Conservation (phyloP, 1,140 invertebrate species). For the Caenorhabditis brenneri region DNA sequence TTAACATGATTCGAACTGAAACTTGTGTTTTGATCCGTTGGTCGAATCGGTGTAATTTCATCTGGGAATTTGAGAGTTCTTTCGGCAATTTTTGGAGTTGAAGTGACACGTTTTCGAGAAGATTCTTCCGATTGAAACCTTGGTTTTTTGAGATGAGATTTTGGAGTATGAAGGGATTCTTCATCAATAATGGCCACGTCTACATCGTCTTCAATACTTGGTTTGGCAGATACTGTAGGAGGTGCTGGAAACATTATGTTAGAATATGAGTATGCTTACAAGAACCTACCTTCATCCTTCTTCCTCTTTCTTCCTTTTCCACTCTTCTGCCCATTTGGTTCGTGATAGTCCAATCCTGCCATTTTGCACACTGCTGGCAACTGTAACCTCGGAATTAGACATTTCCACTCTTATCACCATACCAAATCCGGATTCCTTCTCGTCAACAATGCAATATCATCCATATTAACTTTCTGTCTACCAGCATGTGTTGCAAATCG, state of each 20-base stretch:
- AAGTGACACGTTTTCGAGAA: background rate
- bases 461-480: background rate
- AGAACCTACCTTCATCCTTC: background rate
- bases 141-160: background rate
- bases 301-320: conserved; percentile 7
- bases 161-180: background rate
- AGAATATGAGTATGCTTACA: background rate
- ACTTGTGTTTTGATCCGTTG: background rate
- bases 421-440: conserved; percentile 44
- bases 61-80: background rate
- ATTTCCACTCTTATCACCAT: background rate
- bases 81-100: conserved; percentile 1
- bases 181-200: background rate
- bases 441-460: conserved; percentile 36
- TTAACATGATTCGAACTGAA: background rate
- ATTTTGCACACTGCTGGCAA: background rate
- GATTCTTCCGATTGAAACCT: background rate
- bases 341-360: background rate
- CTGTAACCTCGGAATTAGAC: background rate
- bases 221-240: background rate
- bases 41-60: conserved; percentile 9
- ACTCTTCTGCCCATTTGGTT: background rate
- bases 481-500: conserved; percentile 34
- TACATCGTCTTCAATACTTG: background rate
- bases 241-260: background rate